Evolutionary conservation across 2,888 invertebrate genomes (phyloP).

Genomic region (Synergus laeviventris): DNA sequence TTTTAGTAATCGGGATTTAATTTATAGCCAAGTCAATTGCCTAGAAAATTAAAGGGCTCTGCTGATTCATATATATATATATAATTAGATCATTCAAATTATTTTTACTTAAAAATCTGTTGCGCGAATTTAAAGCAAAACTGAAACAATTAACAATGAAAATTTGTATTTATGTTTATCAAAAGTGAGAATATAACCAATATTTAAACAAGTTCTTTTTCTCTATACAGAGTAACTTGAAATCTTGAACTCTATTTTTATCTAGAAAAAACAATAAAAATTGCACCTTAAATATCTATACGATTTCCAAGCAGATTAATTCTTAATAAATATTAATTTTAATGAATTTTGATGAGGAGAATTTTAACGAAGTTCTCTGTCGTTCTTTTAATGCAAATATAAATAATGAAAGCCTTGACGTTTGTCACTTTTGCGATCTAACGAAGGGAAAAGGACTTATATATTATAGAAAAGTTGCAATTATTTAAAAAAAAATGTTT

Average conservation of each 20-base stretch:
- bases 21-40: constrained; percentile 10
- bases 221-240: no score
- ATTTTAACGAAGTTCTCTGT: constrained; percentile 9
- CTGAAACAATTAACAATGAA: no score
- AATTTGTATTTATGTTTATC: no score
- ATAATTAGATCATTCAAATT: not conserved
- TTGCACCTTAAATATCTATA: not conserved
- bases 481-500: constrained; percentile 1
- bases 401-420: not conserved
- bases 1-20: constrained; percentile 12
- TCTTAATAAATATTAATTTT: constrained; percentile 18
- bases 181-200: no score
- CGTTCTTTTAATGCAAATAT: not conserved
- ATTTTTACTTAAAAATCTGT: not conserved
- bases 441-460: not conserved
- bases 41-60: constrained; percentile 9
- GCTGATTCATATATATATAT: not conserved
- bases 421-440: not conserved
- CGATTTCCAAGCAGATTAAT: not conserved
- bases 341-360: not conserved
- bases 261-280: not conserved
- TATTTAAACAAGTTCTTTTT: no score
- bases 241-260: no score
- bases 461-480: not conserved
- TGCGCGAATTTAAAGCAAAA: no score